These are phyloP conservation scores for Bufo gargarizans DNA, from an alignment of 2,113 vertebrate genomes.

Conservation along the genomic window DNA sequence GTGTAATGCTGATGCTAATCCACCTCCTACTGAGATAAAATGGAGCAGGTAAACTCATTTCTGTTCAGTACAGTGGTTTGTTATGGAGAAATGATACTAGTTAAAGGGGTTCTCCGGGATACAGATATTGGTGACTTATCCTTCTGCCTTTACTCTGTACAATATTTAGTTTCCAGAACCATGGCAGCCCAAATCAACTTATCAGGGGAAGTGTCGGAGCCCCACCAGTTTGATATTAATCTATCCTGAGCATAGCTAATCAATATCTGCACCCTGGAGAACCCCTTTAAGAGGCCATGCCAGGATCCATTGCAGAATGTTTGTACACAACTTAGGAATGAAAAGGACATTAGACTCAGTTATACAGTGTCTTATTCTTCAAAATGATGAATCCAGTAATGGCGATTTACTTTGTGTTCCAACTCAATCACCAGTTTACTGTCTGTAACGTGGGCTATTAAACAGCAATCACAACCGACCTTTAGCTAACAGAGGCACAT, in stretches of 20 bases:
- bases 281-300: no score
- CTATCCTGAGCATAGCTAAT: no score
- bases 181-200: no score
- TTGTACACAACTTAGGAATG: neutral
- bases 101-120: neutral
- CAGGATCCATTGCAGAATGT: no score
- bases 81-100: neutral
- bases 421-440: neutral
- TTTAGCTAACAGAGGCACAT: neutral
- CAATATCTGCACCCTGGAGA: no score
- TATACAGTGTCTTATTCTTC: neutral
- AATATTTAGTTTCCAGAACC: no score
- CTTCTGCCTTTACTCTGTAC: no score
- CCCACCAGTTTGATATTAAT: no score
- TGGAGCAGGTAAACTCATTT: constrained; percentile 83
- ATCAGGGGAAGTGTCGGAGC: no score
- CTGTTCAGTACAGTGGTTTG: neutral
- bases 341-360: neutral
- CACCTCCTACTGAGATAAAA: constrained; percentile 79
- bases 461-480: neutral
- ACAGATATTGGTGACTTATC: no score
- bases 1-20: constrained; percentile 92
- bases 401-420: neutral
- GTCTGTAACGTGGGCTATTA: neutral
- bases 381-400: neutral